Percentiles rank a stretch among this genome's conserved stretches.
Evolutionary conservation across 2,888 invertebrate species (phyloP).

Genomic region (Cenopis cana): DNA sequence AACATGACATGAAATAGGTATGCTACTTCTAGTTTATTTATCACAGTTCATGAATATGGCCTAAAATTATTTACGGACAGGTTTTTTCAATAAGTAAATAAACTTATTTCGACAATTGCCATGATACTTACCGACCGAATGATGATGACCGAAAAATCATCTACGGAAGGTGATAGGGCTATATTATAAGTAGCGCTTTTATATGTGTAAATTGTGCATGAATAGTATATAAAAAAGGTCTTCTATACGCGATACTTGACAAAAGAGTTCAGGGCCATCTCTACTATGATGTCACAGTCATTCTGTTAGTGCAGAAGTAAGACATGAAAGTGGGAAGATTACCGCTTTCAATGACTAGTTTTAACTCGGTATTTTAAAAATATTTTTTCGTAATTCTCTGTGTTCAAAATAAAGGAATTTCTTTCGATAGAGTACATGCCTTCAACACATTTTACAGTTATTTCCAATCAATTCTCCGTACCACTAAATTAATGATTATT

Average conservation of each 20-base stretch:
- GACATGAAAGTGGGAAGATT: neutral
- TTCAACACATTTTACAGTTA: conserved; percentile 14
- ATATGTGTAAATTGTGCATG: neutral
- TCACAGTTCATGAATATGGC: neutral
- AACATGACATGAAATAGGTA: neutral
- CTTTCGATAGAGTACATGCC: neutral
- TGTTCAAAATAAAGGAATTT: neutral
- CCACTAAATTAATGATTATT: conserved; percentile 8
- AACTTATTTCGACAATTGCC: no score
- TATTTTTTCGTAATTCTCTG: no score
- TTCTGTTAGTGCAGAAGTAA: neutral
- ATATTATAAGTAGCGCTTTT: neutral
- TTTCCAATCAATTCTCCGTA: conserved; percentile 20
- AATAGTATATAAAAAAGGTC: neutral
- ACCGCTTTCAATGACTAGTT: neutral
- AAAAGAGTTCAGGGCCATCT: neutral
- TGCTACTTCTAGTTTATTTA: neutral
- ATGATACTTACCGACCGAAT: no score
- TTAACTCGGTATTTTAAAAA: neutral
- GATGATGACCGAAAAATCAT: no score
- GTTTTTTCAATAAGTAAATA: no score
- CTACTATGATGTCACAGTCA: neutral
- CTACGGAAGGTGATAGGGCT: no score
- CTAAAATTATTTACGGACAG: no score
- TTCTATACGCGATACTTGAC: neutral